A percentile compares a stretch with the other conserved stretches of the same genome.
These are phyloP conservation scores for Chelon labrosus DNA, from an alignment of 2,797 vertebrate genomes.

Conservation along the genomic window DNA sequence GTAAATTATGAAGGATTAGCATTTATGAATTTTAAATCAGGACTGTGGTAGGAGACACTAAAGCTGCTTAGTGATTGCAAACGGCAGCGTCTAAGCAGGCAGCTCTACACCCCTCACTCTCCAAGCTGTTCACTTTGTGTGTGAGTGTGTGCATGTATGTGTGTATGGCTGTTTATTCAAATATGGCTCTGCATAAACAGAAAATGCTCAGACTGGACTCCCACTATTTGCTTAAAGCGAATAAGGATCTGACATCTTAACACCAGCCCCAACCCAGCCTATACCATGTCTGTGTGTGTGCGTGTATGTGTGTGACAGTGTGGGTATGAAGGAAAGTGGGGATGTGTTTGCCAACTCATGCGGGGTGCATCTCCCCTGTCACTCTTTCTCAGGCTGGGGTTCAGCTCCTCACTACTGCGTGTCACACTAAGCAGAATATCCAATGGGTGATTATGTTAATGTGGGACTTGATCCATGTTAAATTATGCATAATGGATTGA, in stretches of 20 bases:
- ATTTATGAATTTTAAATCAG: slow-evolving; percentile 99
- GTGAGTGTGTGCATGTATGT: slow-evolving; percentile 28
- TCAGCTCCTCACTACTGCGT: slow-evolving; percentile 78
- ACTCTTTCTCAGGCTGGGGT: slow-evolving; percentile 78
- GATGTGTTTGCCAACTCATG: slow-evolving; percentile 79
- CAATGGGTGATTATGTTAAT: slow-evolving; percentile 90
- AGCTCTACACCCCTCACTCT: slow-evolving; percentile 90
- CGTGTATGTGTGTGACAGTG: slow-evolving; percentile 17
- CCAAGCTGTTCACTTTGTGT: slow-evolving; percentile 71
- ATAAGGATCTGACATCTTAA: slow-evolving; percentile 85
- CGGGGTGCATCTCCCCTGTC: slow-evolving; percentile 77
- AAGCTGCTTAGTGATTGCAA: slow-evolving; percentile 99
- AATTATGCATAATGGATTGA: slow-evolving; percentile 91
- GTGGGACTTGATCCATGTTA: slow-evolving; percentile 89
- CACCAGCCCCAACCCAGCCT: slow-evolving; percentile 73
- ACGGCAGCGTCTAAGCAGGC: slow-evolving; percentile 92
- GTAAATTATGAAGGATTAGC: slow-evolving; percentile 99
- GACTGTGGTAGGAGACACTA: slow-evolving; percentile 99
- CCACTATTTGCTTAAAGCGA: slow-evolving; percentile 80
- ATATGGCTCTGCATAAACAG: slow-evolving; percentile 70
- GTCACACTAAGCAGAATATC: slow-evolving; percentile 87
- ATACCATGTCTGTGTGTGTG: slow-evolving; percentile 14
- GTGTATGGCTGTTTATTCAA: slow-evolving; percentile 75
- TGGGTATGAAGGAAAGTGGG: slow-evolving; percentile 46
- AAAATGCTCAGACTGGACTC: slow-evolving; percentile 76